Conservation (phyloP, 2,113 vertebrate genomes). For the Agapornis roseicollis region DNA sequence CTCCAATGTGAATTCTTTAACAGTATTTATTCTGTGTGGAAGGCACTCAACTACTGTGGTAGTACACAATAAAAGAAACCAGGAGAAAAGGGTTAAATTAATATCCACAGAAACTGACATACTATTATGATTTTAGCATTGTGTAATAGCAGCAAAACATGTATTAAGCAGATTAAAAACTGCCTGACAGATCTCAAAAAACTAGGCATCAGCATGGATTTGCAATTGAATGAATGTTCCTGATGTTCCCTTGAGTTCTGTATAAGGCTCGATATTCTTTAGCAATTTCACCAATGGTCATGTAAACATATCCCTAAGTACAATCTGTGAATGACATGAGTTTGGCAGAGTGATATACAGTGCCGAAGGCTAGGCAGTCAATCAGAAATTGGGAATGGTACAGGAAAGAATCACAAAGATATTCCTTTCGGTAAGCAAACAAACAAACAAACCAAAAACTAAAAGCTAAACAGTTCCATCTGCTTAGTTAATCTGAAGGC, state of each 20-base stretch:
- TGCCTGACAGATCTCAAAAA: neutral
- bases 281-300: neutral
- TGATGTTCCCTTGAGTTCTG: neutral
- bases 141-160: neutral
- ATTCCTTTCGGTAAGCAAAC: neutral
- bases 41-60: neutral
- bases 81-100: neutral
- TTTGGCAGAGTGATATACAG: neutral
- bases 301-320: neutral
- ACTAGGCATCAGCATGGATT: neutral
- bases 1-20: neutral
- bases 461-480: neutral
- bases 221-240: neutral
- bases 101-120: neutral
- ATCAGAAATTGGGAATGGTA: neutral
- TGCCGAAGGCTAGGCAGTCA: neutral
- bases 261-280: neutral
- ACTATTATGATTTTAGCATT: neutral
- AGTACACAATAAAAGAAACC: neutral
- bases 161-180: neutral
- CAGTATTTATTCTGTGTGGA: neutral
- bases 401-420: neutral
- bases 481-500: neutral
- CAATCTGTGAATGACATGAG: neutral
- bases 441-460: neutral